Evolutionary conservation across 2,797 vertebrate genomes (phyloP).

Genomic region (Gephyroberyx darwinii): DNA sequence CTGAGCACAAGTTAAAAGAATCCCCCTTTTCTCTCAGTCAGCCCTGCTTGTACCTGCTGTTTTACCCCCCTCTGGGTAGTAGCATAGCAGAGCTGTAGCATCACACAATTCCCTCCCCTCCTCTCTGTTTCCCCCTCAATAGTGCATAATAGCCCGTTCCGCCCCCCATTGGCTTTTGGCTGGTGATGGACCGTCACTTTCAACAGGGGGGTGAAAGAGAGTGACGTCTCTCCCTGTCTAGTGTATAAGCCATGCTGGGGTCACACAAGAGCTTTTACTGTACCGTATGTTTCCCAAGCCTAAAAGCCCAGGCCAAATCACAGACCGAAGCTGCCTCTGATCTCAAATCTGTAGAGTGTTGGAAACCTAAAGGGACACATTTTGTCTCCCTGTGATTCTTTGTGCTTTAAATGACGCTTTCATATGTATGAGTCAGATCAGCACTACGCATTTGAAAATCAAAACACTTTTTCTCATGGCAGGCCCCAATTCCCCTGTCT

Average conservation of each 20-base stretch:
- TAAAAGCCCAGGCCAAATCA: slow-evolving; percentile 56
- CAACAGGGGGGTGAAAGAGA: slow-evolving; percentile 40
- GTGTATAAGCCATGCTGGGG: slow-evolving; percentile 74
- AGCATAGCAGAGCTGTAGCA: slow-evolving; percentile 29
- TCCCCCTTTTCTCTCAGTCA: neutral
- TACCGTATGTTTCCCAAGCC: slow-evolving; percentile 68
- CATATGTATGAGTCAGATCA: slow-evolving; percentile 79
- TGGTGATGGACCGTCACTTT: slow-evolving; percentile 73
- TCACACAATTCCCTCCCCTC: slow-evolving; percentile 44
- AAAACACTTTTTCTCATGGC: slow-evolving; percentile 69
- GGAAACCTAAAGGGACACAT: slow-evolving; percentile 64
- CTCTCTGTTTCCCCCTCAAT: slow-evolving; percentile 30
- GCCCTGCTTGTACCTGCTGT: slow-evolving; percentile 4
- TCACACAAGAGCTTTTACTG: slow-evolving; percentile 65
- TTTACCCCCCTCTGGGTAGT: slow-evolving; percentile 34
- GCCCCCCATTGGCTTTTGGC: slow-evolving; percentile 67
- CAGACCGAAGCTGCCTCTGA: slow-evolving; percentile 70
- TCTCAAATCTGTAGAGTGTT: slow-evolving; percentile 71
- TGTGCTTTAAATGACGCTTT: slow-evolving; percentile 72
- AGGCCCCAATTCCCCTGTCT: slow-evolving; percentile 59
- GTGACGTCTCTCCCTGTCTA: slow-evolving; percentile 64
- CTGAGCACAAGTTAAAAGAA: neutral
- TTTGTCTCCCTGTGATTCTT: slow-evolving; percentile 62
- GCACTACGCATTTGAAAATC: slow-evolving; percentile 74
- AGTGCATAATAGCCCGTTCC: slow-evolving; percentile 64